phyloP scores from a whole-genome alignment of 2,113 vertebrate species.

The Paratilapia polleni region DNA sequence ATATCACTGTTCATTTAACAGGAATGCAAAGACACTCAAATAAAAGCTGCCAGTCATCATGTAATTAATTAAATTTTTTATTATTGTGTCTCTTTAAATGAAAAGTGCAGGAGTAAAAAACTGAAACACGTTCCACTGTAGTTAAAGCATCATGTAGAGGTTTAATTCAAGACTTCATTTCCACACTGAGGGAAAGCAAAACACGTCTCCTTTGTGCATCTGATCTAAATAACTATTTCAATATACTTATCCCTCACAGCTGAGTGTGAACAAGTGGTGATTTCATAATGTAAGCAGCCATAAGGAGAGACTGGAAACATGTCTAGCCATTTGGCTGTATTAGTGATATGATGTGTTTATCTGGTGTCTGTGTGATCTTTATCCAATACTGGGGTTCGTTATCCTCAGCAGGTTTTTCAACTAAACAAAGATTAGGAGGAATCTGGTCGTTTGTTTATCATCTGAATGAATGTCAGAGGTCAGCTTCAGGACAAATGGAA shows the following conservation, averaged over 20 bases:
- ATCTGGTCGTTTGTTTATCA: slow-evolving; percentile 54
- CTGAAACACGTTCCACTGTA: neutral
- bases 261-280: neutral
- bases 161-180: neutral
- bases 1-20: neutral
- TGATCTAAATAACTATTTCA: neutral
- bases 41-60: neutral
- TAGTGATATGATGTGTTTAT: slow-evolving; percentile 20
- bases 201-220: neutral
- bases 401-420: slow-evolving; percentile 51
- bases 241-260: neutral
- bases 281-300: slow-evolving; percentile 1
- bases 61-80: neutral
- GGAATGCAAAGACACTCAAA: neutral
- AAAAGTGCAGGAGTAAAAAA: neutral
- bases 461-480: slow-evolving; percentile 52
- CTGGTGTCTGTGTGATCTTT: slow-evolving; percentile 43
- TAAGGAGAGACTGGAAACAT: slow-evolving; percentile 16
- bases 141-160: neutral
- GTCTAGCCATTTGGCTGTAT: slow-evolving; percentile 49
- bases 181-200: neutral
- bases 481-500: slow-evolving; percentile 41
- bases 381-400: slow-evolving; percentile 50
- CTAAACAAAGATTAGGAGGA: slow-evolving; percentile 58
- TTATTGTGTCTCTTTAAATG: neutral